Conservation (phyloP, 2,113 vertebrate species). For the Micronisus gabar region DNA sequence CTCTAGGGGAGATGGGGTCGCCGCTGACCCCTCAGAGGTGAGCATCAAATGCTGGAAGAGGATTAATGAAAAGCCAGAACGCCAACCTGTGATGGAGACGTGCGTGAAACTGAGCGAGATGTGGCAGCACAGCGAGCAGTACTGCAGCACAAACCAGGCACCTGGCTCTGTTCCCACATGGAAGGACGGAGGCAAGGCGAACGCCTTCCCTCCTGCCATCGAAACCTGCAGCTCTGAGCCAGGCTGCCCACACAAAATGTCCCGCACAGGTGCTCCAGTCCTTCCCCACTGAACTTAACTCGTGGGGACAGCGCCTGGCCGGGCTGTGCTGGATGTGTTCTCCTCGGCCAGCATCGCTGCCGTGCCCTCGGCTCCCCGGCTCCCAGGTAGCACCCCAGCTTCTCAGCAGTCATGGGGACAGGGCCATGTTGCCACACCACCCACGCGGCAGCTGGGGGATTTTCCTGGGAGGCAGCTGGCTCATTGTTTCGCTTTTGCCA, state of each 20-base stretch:
- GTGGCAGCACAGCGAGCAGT: fast-evolving
- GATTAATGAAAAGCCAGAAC: neutral
- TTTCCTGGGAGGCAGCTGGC: neutral
- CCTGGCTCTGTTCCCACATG: fast-evolving
- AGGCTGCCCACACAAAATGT: neutral
- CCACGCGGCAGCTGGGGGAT: fast-evolving
- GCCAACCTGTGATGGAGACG: fast-evolving
- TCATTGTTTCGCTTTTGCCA: neutral
- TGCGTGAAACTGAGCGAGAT: fast-evolving
- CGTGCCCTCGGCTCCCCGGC: fast-evolving
- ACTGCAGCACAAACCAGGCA: fast-evolving
- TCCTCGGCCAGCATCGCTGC: neutral
- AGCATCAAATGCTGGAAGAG: neutral
- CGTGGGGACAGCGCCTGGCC: fast-evolving
- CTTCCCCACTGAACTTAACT: neutral
- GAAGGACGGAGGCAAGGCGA: fast-evolving
- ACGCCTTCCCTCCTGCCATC: neutral
- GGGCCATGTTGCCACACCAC: neutral
- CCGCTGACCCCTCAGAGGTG: fast-evolving
- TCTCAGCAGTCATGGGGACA: neutral
- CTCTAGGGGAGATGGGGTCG: fast-evolving
- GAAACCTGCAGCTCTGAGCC: fast-evolving
- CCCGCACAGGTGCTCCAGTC: neutral
- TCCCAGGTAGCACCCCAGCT: fast-evolving
- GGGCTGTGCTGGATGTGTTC: neutral